phyloP scores from a whole-genome alignment of 2,888 invertebrate species.

The Amblyjoppa fuscipennis region DNA sequence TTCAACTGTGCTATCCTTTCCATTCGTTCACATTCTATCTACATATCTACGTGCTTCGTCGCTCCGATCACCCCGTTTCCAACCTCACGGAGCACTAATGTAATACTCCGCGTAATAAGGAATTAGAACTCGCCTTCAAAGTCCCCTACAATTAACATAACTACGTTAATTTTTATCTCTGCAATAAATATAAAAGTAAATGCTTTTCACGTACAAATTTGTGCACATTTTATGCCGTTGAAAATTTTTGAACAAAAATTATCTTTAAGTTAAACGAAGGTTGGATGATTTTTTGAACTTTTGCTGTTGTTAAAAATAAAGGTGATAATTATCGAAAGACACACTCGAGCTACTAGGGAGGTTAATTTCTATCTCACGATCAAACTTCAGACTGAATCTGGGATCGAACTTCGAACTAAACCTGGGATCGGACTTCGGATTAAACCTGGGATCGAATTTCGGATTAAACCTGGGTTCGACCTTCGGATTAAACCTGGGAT shows the following conservation, averaged over 20 bases:
- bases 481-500: too few species aligned
- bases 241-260: not conserved
- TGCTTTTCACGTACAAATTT: not conserved
- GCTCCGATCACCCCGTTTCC: constrained; percentile 12
- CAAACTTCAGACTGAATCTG: too few species aligned
- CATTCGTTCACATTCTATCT: constrained; percentile 31
- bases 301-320: too few species aligned
- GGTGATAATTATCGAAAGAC: too few species aligned
- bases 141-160: not conserved
- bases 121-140: not conserved
- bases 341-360: too few species aligned
- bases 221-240: not conserved
- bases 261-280: too few species aligned
- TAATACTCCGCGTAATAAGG: not conserved
- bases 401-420: too few species aligned
- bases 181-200: not conserved
- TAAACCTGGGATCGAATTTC: too few species aligned
- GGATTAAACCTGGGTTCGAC: too few species aligned
- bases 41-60: not conserved
- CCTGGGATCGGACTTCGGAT: too few species aligned
- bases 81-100: not conserved
- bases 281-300: too few species aligned
- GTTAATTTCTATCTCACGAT: too few species aligned
- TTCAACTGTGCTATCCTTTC: constrained; percentile 19
- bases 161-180: not conserved